Conservation (phyloP, 2,888 invertebrate species). For the Unio delphinus region DNA sequence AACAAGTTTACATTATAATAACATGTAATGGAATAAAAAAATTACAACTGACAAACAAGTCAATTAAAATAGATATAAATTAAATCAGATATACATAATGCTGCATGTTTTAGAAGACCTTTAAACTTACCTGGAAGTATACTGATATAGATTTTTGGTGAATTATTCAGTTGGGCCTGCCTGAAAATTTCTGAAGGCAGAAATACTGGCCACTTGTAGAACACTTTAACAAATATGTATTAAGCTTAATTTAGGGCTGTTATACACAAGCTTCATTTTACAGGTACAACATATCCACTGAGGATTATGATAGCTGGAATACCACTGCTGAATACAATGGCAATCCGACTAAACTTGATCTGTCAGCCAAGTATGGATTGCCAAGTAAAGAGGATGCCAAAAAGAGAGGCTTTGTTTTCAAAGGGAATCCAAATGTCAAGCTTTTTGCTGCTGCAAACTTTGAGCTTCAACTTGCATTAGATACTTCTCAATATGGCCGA, state of each 20-base stretch:
- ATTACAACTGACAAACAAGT: too few relatives aligned
- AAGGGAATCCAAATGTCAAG: conserved; percentile 67
- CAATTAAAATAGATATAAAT: too few relatives aligned
- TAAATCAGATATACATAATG: too few relatives aligned
- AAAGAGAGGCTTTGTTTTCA: conserved; percentile 63
- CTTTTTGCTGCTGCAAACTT: conserved; percentile 63
- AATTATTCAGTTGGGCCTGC: too few relatives aligned
- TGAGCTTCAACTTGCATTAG: conserved; percentile 64
- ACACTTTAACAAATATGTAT: too few relatives aligned
- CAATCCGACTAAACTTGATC: conserved; percentile 42
- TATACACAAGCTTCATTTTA: background rate
- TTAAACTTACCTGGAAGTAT: background rate
- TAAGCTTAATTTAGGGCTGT: too few relatives aligned
- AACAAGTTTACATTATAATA: too few relatives aligned
- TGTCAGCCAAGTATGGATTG: conserved; percentile 57
- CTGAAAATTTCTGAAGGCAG: too few relatives aligned
- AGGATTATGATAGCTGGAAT: conserved; percentile 67
- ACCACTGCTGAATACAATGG: conserved; percentile 48
- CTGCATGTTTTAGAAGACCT: background rate
- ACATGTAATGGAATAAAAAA: too few relatives aligned
- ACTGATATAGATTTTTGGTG: background rate
- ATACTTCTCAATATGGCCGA: conserved; percentile 70
- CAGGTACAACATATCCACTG: conserved; percentile 70
- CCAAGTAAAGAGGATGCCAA: conserved; percentile 38
- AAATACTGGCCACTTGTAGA: too few relatives aligned